A percentile compares a stretch with the other conserved stretches of the same genome.
Conservation (phyloP, 2,888 invertebrate genomes). For the Pristionchus japonicus region DNA sequence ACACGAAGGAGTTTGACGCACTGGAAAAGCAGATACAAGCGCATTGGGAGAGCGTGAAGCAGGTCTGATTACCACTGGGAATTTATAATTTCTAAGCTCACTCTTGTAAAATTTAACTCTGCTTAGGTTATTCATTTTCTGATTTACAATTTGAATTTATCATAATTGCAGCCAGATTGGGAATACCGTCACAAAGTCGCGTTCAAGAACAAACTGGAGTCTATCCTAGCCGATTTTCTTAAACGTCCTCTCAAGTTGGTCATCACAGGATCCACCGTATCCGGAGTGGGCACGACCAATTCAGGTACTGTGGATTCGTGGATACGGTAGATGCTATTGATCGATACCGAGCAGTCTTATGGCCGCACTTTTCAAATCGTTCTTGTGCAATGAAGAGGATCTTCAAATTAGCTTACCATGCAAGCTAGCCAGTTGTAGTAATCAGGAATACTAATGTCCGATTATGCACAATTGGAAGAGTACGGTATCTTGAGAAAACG, state of each 20-base stretch:
- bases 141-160: neutral
- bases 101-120: neutral
- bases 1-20: neutral
- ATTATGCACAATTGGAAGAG: no score
- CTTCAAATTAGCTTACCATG: no score
- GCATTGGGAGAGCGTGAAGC: neutral
- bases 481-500: no score
- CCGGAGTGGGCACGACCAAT: constrained; percentile 34
- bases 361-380: no score
- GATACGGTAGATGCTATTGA: no score
- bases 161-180: constrained; percentile 17
- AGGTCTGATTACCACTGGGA: no score
- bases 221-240: neutral
- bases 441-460: no score
- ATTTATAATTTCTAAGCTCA: neutral
- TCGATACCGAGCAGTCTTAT: no score
- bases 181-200: constrained; percentile 20
- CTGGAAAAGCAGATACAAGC: neutral
- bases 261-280: constrained; percentile 43
- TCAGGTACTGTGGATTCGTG: neutral
- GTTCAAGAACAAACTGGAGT: constrained; percentile 24
- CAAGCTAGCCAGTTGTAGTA: no score
- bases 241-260: neutral
- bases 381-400: no score
- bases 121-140: no score